Evolutionary conservation across 2,797 vertebrate genomes (phyloP).

Genomic region (Hyperoplus lanceolatus): DNA sequence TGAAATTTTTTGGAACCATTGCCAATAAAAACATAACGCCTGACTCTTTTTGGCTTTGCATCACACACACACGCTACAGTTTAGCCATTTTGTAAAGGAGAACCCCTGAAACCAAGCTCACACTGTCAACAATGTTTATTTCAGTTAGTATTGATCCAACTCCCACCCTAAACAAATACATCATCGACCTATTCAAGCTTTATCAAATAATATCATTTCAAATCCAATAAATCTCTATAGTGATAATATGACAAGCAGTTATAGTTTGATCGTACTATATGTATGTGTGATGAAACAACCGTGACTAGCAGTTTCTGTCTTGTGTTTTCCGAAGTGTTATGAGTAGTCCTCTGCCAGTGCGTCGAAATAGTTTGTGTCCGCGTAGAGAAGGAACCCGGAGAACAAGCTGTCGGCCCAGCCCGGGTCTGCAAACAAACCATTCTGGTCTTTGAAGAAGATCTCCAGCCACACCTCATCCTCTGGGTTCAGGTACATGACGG

Average conservation of each 20-base stretch:
- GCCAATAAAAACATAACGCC: neutral
- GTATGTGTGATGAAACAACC: slow-evolving; percentile 32
- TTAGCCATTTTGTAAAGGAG: neutral
- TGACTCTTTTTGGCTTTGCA: neutral
- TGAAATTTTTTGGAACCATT: neutral
- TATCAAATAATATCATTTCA: slow-evolving; percentile 38
- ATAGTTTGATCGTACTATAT: slow-evolving; percentile 38
- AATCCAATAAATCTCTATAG: slow-evolving; percentile 42
- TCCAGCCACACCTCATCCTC: slow-evolving; percentile 99
- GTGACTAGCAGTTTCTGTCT: slow-evolving; percentile 32
- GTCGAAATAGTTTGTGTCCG: slow-evolving; percentile 95
- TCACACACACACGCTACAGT: neutral
- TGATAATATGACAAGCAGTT: slow-evolving; percentile 38
- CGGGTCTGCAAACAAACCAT: slow-evolving; percentile 95
- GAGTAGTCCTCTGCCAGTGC: slow-evolving; percentile 89
- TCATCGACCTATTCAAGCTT: slow-evolving; percentile 32
- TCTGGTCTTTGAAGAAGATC: slow-evolving; percentile 97
- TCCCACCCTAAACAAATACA: slow-evolving; percentile 18
- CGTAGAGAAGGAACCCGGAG: slow-evolving; percentile 97
- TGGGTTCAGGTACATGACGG: slow-evolving; percentile 92
- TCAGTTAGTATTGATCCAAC: slow-evolving; percentile 17
- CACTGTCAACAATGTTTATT: slow-evolving; percentile 47
- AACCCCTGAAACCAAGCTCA: slow-evolving; percentile 4
- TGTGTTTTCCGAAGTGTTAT: slow-evolving; percentile 46
- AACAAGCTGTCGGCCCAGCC: slow-evolving; percentile 97